Base-by-base conservation (phyloP, 1,140 invertebrate genomes). In the Caenorhabditis tropicalis region DNA sequence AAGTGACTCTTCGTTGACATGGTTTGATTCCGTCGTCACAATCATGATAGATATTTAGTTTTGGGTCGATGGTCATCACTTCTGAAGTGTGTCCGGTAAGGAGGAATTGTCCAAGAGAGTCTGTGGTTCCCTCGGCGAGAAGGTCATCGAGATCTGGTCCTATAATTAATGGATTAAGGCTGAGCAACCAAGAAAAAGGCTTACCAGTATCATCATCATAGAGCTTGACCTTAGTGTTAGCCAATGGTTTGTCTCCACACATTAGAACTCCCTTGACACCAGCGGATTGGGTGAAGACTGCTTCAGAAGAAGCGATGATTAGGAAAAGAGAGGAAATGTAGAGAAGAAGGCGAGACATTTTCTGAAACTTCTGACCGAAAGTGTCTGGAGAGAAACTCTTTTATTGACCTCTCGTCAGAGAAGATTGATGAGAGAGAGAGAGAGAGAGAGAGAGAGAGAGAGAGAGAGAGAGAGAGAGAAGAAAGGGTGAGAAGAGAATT, bases 71-170 rank as follows among this genome's bases (percentile, higher is more conserved):
- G 29, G 86, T 87, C 49, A 79, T 82, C 24, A 87, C 58, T 65
- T 87, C 86, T 12, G 58, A 79, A 24, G 86, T 87, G 53, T 86
- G 84, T 51, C 86, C 86, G 29, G 58, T 29, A 9, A 87, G 82
- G 19, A 79, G 81, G 51, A 87, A 87, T 27, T 81, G 86, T 12
- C 86, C 86, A 15, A 82, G 84, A 33, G 86, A 86, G 46, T 87
- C 86, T 7, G 86, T 87, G 33, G 81, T 74, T 36, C 83, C 86
- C 33, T 87, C 86, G 21, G 84, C 86, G 19, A 87, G 43, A 19
- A 87, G 84, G 60, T 87, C 86, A 29, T 87, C 86, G 48, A 87
- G 84, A 80, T 87, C 86, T 15, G 86, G 86, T 56, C 86, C 86
- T 82, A 60, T 43, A 82, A 53, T 9, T 29, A 10, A 56, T 0